Evolutionary conservation across 2,888 invertebrate species (phyloP).

Genomic region (Leptothorax acervorum): DNA sequence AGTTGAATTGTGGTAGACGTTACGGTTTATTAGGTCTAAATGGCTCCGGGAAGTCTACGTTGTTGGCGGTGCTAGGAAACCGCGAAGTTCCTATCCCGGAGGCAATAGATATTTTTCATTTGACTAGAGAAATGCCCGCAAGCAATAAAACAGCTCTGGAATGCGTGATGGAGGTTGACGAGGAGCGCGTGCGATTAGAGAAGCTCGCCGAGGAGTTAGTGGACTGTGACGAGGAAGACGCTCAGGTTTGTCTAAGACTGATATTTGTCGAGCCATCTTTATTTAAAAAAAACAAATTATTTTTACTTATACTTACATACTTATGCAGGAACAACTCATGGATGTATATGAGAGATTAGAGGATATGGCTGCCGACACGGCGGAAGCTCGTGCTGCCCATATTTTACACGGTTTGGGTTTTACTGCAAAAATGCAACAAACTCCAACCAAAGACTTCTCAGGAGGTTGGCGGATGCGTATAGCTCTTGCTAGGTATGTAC

Average conservation of each 20-base stretch:
- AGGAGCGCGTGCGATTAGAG: slow-evolving; percentile 96
- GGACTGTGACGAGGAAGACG: slow-evolving; percentile 94
- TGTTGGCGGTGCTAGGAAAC: slow-evolving; percentile 96
- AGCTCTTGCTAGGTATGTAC: slow-evolving; percentile 91
- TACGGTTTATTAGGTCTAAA: slow-evolving; percentile 99
- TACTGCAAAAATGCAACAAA: slow-evolving; percentile 93
- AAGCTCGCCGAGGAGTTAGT: slow-evolving; percentile 96
- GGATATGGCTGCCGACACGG: slow-evolving; percentile 98
- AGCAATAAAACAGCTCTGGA: slow-evolving; percentile 97
- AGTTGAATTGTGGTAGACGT: slow-evolving; percentile 98
- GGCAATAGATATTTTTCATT: slow-evolving; percentile 98
- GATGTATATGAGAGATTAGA: slow-evolving; percentile 99
- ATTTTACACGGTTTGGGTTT: slow-evolving; percentile 99
- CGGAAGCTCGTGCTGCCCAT: slow-evolving; percentile 97
- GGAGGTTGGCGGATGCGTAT: slow-evolving; percentile 99
- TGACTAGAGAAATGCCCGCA: slow-evolving; percentile 99
- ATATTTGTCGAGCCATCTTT: not conserved
- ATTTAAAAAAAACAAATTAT: not conserved
- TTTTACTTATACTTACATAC: not conserved
- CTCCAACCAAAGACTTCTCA: slow-evolving; percentile 95
- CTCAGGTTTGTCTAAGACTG: slow-evolving; percentile 76
- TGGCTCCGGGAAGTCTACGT: slow-evolving; percentile 98
- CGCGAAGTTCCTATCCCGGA: slow-evolving; percentile 98
- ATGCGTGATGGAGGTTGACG: slow-evolving; percentile 99
- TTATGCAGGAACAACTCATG: slow-evolving; percentile 94